phyloP scores from a whole-genome alignment of 1,140 invertebrate species.

The Meteorus sp. region DNA sequence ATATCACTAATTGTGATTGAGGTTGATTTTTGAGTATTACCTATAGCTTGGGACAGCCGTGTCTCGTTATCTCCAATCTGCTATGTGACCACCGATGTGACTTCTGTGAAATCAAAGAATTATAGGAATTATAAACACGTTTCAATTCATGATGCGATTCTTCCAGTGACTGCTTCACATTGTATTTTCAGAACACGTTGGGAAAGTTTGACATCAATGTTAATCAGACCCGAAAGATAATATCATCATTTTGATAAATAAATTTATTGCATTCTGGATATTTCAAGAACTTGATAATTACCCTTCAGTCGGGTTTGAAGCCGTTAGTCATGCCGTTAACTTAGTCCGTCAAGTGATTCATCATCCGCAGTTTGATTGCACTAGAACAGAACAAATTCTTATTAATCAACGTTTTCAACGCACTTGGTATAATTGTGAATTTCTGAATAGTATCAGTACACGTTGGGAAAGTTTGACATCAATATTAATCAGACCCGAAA shows the following conservation, averaged over 20 bases:
- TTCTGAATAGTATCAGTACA: conserved; percentile 19
- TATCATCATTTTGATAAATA: conserved; percentile 28
- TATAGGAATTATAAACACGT: too few species aligned
- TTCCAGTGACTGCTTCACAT: too few species aligned
- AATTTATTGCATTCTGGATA: neutral
- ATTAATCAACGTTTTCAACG: neutral
- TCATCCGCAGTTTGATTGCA: conserved; percentile 10
- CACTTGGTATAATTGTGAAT: conserved; percentile 13
- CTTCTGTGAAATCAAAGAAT: too few species aligned
- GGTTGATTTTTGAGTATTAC: too few species aligned
- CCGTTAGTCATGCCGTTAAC: neutral
- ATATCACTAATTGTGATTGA: neutral
- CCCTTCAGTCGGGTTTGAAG: neutral
- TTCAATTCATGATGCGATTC: too few species aligned
- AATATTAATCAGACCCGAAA: conserved; percentile 43
- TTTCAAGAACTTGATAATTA: neutral
- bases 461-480: conserved; percentile 33
- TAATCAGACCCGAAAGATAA: conserved; percentile 47
- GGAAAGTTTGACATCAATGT: conserved; percentile 39
- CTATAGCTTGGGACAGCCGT: too few species aligned
- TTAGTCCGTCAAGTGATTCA: too few species aligned
- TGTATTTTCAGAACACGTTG: conserved; percentile 25
- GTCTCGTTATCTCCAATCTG: too few species aligned
- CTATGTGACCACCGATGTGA: too few species aligned
- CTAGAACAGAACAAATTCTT: neutral